phyloP scores from a whole-genome alignment of 2,797 vertebrate species.

The Bradypodion pumilum region DNA sequence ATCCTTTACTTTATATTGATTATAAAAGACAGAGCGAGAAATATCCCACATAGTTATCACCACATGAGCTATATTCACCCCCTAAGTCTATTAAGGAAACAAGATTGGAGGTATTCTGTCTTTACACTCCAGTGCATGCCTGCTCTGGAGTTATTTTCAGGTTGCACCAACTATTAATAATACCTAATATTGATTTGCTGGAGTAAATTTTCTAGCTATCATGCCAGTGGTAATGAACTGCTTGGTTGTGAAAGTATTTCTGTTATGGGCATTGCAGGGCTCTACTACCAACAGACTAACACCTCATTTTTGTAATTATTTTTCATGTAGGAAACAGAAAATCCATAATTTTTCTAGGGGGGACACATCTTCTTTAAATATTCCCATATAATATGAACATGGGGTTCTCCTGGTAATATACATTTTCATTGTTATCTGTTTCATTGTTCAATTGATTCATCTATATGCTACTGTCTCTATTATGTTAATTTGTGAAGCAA shows the following conservation, averaged over 20 bases:
- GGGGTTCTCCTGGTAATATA: background rate
- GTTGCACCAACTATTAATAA: constrained; percentile 16
- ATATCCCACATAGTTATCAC: background rate
- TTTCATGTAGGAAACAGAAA: background rate
- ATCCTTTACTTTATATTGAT: background rate
- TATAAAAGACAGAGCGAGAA: background rate
- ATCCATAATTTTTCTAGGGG: background rate
- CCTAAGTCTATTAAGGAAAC: background rate
- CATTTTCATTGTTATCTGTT: background rate
- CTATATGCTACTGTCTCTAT: background rate
- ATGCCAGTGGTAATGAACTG: background rate
- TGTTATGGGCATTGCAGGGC: background rate
- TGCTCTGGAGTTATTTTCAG: constrained; percentile 13
- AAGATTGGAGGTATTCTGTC: background rate
- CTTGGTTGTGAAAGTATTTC: constrained; percentile 5
- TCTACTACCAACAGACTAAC: background rate
- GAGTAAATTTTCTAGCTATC: constrained; percentile 18
- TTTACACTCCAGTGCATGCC: constrained; percentile 1
- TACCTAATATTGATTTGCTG: background rate
- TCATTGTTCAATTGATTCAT: background rate
- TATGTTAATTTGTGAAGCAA: background rate
- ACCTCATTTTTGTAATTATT: background rate
- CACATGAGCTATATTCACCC: background rate
- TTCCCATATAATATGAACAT: background rate
- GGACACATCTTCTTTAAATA: background rate